Base-by-base conservation (phyloP, 2,888 invertebrate species). In the Lucinisca nassula region DNA sequence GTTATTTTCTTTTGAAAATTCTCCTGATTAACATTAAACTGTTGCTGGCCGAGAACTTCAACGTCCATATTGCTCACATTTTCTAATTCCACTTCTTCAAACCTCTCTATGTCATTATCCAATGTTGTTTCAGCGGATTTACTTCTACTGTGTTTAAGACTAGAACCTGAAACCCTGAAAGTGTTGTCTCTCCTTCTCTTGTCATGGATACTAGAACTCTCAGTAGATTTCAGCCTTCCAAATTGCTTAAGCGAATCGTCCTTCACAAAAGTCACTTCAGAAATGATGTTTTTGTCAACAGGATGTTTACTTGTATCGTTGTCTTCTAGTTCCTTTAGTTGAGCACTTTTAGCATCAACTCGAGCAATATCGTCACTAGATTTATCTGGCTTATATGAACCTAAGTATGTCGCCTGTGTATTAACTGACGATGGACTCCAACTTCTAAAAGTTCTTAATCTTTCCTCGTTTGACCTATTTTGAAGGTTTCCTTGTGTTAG, bases 221-320 rank as follows among this genome's bases (percentile, higher is more conserved):
- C 51, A 6, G 82, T 27, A 3, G 89, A 82, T 6, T 81, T 55
- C 6, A 70, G 27, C 24, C 82, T 38, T 73, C 77, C 82, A 77
- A 86, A 82, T 37, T 82, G 12, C 35, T 10, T 67, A 0, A 35
- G n/a, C 1, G 38, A n/a, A 30, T 40, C 55, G 24, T 84, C 84
- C 32, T 82, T 89, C 6, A 89, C 74, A 80, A 89, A 87, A 3
- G 87, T 84, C 6, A 58, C 49, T 40, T 87, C 81, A 12, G 77
- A 32, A 21, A 35, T 8, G 6, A 58, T 45, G 27, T 58, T n/a
- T n/a, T n/a, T n/a, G n/a, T n/a, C n/a, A n/a, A n/a, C n/a, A n/a
- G n/a, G n/a, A n/a, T n/a, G n/a, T n/a, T n/a, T n/a, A n/a, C n/a
- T n/a, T n/a, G n/a, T n/a, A n/a, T n/a, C n/a, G n/a, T n/a, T n/a